Evolutionary conservation across 2,113 vertebrate species (phyloP), one percentile per base, ranked within the genome.

Genomic region (Phalacrocorax carbo): DNA sequence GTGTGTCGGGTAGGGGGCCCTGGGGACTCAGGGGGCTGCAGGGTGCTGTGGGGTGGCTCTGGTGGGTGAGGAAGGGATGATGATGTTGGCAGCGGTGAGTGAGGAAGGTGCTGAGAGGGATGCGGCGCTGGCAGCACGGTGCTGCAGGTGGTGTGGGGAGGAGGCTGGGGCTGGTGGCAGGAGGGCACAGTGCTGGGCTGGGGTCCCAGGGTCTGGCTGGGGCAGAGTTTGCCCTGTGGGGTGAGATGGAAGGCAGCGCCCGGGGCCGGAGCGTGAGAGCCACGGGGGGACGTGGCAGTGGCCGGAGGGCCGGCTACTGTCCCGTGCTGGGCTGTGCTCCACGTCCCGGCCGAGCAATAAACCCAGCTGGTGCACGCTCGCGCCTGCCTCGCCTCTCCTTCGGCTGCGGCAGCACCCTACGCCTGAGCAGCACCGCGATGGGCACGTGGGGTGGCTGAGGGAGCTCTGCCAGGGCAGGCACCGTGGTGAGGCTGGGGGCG

Each of bases 321-420:
- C 18, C 92, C 12, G 13, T 46, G 84, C 62, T 14, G 10, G 73
- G 51, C 84, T 70, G 65, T 22, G 64, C 73, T 84, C 93, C 27
- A 13, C 5, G 16, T 75, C 65, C 89, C 14, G 29, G 86, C 64
- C 18, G 9, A 95, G 70, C 92, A 97, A 94, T 97, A 97, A 97
- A 97, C 44, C 13, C 92, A 40, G 68, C 90, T 81, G 95, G 94
- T 90, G 90, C 82, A 44, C 36, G 15, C 68, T 83, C 13, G 7
- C 3, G 3, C 15, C 68, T 0, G 30, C 46, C 76, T 95, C 26
- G 2, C 76, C 60, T 96, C 66, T 97, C 40, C 72, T 91, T 93
- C 1, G 1, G 38, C 86, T 13, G 10, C 5, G 5, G 32, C 4
- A 3, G 62, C 57, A 32, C 57, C 46, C 9, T 9, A 4, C 1